These are phyloP conservation scores for Apocrypta bakeri DNA, from an alignment of 1,140 invertebrate species.

Conservation along the genomic window DNA sequence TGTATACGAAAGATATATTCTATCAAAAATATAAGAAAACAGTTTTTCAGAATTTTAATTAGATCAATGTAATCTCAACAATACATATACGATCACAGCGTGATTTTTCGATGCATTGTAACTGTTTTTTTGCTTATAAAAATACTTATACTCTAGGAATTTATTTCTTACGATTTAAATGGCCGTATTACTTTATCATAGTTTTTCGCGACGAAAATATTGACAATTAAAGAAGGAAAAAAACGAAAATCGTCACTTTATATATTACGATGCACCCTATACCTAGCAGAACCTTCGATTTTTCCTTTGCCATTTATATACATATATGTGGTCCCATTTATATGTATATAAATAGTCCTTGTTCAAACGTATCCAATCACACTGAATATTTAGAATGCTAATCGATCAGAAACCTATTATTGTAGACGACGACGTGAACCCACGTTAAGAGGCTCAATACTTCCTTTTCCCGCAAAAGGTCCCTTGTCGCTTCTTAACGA, in stretches of 20 bases:
- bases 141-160: background rate
- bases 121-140: constrained; percentile 5
- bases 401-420: background rate
- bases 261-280: background rate
- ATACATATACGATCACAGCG: background rate
- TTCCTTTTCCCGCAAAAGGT: background rate
- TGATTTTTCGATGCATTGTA: background rate
- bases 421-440: background rate
- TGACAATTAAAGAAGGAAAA: background rate
- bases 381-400: constrained; percentile 20
- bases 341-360: constrained; percentile 9
- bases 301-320: too few relatives aligned
- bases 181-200: background rate
- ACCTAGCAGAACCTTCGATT: constrained; percentile 12
- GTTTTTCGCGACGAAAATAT: background rate
- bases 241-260: background rate
- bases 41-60: constrained; percentile 17
- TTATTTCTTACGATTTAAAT: constrained; percentile 2
- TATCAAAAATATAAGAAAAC: constrained; percentile 41
- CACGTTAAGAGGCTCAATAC: background rate
- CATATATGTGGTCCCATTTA: constrained; percentile 20
- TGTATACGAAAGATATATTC: constrained; percentile 9
- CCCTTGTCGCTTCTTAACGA: background rate
- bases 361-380: background rate
- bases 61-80: constrained; percentile 5